Percentiles rank a stretch among this genome's conserved stretches.
These are phyloP conservation scores for Ischnus inquisitorius DNA, from an alignment of 2,888 invertebrate species.

Conservation along the genomic window DNA sequence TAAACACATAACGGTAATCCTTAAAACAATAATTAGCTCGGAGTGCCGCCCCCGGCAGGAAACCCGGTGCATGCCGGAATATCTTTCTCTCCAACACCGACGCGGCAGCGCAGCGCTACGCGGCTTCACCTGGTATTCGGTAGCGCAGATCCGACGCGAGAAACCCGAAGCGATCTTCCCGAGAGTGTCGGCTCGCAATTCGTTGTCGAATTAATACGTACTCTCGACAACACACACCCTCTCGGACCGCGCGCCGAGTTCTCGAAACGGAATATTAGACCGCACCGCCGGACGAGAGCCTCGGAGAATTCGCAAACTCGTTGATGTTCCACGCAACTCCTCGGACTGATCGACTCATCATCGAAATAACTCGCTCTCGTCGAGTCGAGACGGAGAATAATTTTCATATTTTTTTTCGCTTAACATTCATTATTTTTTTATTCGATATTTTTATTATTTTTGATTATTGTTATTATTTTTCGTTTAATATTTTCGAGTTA, in stretches of 20 bases:
- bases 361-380: no score
- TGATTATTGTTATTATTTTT: no score
- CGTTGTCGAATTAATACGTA: constrained; percentile 79
- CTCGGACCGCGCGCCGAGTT: constrained; percentile 20
- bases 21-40: constrained; percentile 85
- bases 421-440: no score
- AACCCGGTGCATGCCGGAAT: constrained; percentile 51
- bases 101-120: background rate
- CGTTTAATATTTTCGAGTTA: no score
- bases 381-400: no score
- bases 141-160: constrained; percentile 22
- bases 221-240: constrained; percentile 53
- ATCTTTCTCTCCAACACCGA: constrained; percentile 48
- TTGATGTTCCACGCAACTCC: no score
- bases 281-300: constrained; percentile 32
- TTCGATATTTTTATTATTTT: no score
- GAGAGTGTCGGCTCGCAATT: constrained; percentile 74
- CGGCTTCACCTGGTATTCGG: background rate
- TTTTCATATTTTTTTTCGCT: no score
- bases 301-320: constrained; percentile 45
- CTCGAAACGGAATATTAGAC: constrained; percentile 58
- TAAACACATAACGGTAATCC: constrained; percentile 85
- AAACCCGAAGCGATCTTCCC: constrained; percentile 70
- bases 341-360: no score
- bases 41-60: constrained; percentile 74